phyloP scores from a whole-genome alignment of 2,113 vertebrate genomes.

The Ptychochromis oligacanthus region DNA sequence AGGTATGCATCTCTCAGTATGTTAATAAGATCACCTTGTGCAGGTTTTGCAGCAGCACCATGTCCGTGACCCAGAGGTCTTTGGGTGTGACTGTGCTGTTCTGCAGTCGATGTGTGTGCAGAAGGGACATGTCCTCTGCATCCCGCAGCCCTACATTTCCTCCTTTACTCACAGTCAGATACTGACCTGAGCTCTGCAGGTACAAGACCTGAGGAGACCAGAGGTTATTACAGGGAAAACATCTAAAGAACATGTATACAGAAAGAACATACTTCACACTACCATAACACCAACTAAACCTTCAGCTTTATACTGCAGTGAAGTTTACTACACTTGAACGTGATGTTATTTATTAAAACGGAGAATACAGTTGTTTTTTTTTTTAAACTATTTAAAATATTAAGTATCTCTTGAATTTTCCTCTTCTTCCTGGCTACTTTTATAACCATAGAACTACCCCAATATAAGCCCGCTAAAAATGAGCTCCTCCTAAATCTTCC shows the following conservation, averaged over 20 bases:
- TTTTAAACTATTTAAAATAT: slow-evolving; percentile 24
- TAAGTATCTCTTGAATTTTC: slow-evolving; percentile 11
- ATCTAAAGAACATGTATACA: neutral
- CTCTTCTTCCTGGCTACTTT: slow-evolving; percentile 3
- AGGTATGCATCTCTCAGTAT: neutral
- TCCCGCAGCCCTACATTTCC: slow-evolving; percentile 82
- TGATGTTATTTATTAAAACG: slow-evolving; percentile 37
- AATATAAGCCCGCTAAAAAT: slow-evolving; percentile 23
- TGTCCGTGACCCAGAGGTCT: slow-evolving; percentile 86
- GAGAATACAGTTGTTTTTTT: slow-evolving; percentile 2
- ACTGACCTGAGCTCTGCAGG: slow-evolving; percentile 79
- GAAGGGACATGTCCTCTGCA: slow-evolving; percentile 77
- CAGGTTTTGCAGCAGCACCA: slow-evolving; percentile 82
- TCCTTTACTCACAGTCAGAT: slow-evolving; percentile 84
- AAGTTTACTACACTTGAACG: neutral
- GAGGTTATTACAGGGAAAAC: slow-evolving; percentile 8
- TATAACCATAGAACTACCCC: slow-evolving; percentile 9
- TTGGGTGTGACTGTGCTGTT: slow-evolving; percentile 80
- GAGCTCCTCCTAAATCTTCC: slow-evolving; percentile 26
- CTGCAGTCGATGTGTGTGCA: slow-evolving; percentile 77
- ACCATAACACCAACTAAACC: neutral
- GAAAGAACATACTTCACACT: neutral
- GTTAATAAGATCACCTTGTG: slow-evolving; percentile 82
- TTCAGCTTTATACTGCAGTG: neutral
- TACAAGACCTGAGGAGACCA: slow-evolving; percentile 74